Evolutionary conservation across 1,140 invertebrate species (phyloP).

Genomic region (Dreissena rostriformis): DNA sequence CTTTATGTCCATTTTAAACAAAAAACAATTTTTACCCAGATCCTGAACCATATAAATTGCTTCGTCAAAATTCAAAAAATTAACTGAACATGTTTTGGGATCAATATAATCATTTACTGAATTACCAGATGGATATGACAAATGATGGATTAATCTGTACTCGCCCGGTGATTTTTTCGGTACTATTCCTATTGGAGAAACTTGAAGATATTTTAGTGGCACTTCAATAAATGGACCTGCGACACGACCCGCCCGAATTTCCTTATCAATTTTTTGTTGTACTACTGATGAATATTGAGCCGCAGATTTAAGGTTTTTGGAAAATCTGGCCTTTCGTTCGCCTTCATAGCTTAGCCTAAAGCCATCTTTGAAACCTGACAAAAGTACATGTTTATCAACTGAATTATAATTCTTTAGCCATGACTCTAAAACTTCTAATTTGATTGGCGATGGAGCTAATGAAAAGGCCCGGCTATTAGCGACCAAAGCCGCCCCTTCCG

Average conservation of each 20-base stretch:
- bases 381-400: background rate
- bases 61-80: constrained; percentile 47
- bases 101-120: constrained; percentile 39
- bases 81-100: constrained; percentile 33
- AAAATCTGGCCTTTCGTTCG: background rate
- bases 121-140: constrained; percentile 7
- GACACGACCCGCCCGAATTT: background rate
- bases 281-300: background rate
- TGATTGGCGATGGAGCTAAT: background rate
- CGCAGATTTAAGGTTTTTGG: constrained; percentile 22
- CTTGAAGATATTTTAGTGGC: constrained; percentile 9
- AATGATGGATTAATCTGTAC: constrained; percentile 31
- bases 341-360: constrained; percentile 32
- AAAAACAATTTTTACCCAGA: constrained; percentile 13
- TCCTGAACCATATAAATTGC: constrained; percentile 24
- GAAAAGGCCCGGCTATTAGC: background rate
- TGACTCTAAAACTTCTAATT: background rate
- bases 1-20: constrained; percentile 33
- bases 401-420: background rate
- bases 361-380: constrained; percentile 25
- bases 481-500: too few species aligned
- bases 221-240: constrained; percentile 3
- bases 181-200: constrained; percentile 17
- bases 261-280: constrained; percentile 21
- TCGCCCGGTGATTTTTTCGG: constrained; percentile 26